Evolutionary conservation across 37 sponge, comb jelly and placozoan species (phyloP).

Genomic region (Spongia lamella): DNA sequence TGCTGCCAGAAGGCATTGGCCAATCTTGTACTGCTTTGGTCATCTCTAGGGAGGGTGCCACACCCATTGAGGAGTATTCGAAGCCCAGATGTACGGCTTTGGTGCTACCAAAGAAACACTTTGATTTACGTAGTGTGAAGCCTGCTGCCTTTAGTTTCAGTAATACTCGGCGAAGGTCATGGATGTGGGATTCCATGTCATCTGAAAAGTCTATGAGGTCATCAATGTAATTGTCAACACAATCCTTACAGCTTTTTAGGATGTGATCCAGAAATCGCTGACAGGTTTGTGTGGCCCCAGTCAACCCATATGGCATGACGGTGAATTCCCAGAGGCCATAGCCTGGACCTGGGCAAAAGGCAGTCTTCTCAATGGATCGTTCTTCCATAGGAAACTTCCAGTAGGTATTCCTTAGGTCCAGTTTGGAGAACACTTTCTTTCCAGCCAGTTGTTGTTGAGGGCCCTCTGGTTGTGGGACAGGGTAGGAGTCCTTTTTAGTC

Average conservation of each 20-base stretch:
- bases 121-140: constrained; percentile 1
- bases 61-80: neutral
- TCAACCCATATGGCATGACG: too few species aligned
- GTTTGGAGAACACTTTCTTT: neutral
- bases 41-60: neutral
- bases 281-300: too few species aligned
- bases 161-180: constrained; percentile 10
- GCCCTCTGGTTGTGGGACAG: too few species aligned
- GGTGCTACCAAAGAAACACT: constrained; percentile 9
- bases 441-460: neutral
- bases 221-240: constrained; percentile 9
- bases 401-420: too few species aligned
- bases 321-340: too few species aligned
- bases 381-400: constrained; percentile 7
- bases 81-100: neutral
- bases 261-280: constrained; percentile 21
- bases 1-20: neutral
- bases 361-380: constrained; percentile 9
- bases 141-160: neutral
- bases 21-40: neutral
- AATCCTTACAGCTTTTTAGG: too few species aligned
- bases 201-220: too few species aligned
- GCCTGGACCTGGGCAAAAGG: constrained; percentile 23
- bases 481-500: constrained; percentile 3
- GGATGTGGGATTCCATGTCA: neutral